These are phyloP conservation scores for Bovichtus diacanthus DNA, from an alignment of 2,797 vertebrate species.

Conservation along the genomic window DNA sequence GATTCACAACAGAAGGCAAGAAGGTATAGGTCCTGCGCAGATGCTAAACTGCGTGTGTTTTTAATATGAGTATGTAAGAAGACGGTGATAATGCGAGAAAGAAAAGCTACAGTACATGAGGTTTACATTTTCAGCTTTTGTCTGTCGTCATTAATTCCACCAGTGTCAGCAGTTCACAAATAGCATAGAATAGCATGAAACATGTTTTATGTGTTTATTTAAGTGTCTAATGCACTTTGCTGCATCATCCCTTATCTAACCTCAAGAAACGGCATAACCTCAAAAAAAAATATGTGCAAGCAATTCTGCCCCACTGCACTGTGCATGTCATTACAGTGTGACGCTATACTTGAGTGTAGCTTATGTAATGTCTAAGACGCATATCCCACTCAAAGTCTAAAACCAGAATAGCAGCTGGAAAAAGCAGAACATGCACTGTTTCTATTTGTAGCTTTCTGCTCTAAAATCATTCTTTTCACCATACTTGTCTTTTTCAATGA, in stretches of 20 bases:
- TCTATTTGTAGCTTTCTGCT: slow-evolving; percentile 51
- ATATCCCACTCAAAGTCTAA: slow-evolving; percentile 52
- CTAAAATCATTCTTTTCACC: slow-evolving; percentile 34
- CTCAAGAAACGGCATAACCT: slow-evolving; percentile 33
- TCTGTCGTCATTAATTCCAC: slow-evolving; percentile 29
- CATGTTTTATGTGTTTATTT: slow-evolving; percentile 26
- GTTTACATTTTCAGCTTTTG: not conserved
- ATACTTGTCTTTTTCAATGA: slow-evolving; percentile 49
- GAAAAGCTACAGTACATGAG: slow-evolving; percentile 5
- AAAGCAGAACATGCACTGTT: slow-evolving; percentile 44
- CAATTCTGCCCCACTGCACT: slow-evolving; percentile 40
- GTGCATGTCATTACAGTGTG: slow-evolving; percentile 39
- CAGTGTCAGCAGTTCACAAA: slow-evolving; percentile 28
- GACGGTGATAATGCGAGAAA: slow-evolving; percentile 18
- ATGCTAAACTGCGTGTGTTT: not conserved
- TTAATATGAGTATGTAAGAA: slow-evolving; percentile 17
- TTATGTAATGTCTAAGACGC: slow-evolving; percentile 63
- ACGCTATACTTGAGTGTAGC: slow-evolving; percentile 41
- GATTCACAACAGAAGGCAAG: slow-evolving; percentile 11
- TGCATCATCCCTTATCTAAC: slow-evolving; percentile 39
- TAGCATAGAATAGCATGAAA: not conserved
- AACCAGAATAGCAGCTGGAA: slow-evolving; percentile 60
- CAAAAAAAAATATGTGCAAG: slow-evolving; percentile 29
- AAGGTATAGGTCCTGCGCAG: not conserved
- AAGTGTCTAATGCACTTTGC: slow-evolving; percentile 24